Evolutionary conservation across 2,113 vertebrate species (phyloP).

Genomic region (Cygnus buccinator): DNA sequence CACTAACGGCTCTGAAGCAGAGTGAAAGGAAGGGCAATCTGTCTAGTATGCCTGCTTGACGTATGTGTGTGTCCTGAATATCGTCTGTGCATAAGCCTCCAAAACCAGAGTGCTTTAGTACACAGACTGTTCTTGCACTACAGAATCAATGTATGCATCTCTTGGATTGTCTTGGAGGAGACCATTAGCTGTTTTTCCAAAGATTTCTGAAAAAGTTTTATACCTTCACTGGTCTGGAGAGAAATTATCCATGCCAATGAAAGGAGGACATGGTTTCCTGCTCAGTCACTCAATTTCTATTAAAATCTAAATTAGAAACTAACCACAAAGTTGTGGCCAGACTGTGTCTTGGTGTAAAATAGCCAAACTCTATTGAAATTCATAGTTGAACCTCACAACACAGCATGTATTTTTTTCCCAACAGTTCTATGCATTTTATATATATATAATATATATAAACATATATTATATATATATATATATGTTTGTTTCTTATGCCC

Average conservation of each 20-base stretch:
- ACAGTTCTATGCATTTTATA: not conserved
- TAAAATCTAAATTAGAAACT: constrained; percentile 7
- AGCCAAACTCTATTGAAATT: not conserved
- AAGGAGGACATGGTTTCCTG: not conserved
- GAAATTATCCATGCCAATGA: not conserved
- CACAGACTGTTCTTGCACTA: not conserved
- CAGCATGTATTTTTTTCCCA: not conserved
- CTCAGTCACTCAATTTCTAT: not conserved
- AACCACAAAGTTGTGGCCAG: not conserved
- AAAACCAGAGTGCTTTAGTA: constrained; percentile 12
- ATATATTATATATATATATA: no score
- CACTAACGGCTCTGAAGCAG: constrained; percentile 11
- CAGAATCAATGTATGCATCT: not conserved
- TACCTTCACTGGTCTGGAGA: not conserved
- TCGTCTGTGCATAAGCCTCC: not conserved
- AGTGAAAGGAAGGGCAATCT: constrained; percentile 26
- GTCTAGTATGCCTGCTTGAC: not conserved
- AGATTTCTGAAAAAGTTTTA: not conserved
- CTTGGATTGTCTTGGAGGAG: not conserved
- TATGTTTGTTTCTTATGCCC: not conserved
- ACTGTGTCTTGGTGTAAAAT: not conserved
- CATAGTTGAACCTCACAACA: not conserved
- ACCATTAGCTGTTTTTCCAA: not conserved
- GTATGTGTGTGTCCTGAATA: not conserved
- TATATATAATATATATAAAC: no score